A percentile compares a stretch with the other conserved stretches of the same genome.
These are phyloP conservation scores for Gouania willdenowi DNA, from an alignment of 2,797 vertebrate genomes.

Conservation along the genomic window DNA sequence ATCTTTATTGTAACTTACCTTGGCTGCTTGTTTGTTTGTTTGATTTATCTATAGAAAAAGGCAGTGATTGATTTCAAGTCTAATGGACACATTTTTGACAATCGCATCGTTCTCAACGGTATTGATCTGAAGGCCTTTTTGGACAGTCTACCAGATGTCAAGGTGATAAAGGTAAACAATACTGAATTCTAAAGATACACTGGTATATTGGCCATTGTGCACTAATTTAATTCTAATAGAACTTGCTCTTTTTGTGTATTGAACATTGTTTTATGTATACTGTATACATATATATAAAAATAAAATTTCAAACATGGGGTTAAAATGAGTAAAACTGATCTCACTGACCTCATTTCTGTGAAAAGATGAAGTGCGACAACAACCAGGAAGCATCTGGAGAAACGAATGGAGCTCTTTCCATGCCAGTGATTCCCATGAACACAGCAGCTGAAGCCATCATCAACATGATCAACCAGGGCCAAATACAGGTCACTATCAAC, in stretches of 20 bases:
- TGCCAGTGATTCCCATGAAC: constrained; percentile 99
- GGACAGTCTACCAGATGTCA: constrained; percentile 96
- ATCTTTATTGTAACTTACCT: no score
- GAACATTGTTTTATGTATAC: no score
- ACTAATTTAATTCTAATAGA: no score
- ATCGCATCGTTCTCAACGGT: constrained; percentile 96
- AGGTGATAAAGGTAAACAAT: constrained; percentile 85
- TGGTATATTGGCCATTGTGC: no score
- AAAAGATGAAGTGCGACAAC: constrained; percentile 92
- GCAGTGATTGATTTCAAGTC: constrained; percentile 99
- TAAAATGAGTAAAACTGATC: no score
- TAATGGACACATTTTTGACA: constrained; percentile 98
- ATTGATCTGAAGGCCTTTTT: constrained; percentile 97
- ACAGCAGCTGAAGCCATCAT: constrained; percentile 97
- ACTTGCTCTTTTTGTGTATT: no score
- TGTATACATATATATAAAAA: no score
- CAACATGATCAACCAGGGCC: constrained; percentile 98
- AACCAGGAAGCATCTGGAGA: constrained; percentile 83
- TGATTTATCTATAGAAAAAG: constrained; percentile 86
- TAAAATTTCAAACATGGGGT: no score
- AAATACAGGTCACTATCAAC: constrained; percentile 98
- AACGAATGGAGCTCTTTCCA: constrained; percentile 86
- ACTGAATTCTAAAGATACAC: no score
- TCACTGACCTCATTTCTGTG: not conserved
- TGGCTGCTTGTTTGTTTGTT: no score